Percentiles rank a stretch among this genome's conserved stretches.
Conservation (phyloP, 2,113 vertebrate species). For the Odontophorus gujanensis region DNA sequence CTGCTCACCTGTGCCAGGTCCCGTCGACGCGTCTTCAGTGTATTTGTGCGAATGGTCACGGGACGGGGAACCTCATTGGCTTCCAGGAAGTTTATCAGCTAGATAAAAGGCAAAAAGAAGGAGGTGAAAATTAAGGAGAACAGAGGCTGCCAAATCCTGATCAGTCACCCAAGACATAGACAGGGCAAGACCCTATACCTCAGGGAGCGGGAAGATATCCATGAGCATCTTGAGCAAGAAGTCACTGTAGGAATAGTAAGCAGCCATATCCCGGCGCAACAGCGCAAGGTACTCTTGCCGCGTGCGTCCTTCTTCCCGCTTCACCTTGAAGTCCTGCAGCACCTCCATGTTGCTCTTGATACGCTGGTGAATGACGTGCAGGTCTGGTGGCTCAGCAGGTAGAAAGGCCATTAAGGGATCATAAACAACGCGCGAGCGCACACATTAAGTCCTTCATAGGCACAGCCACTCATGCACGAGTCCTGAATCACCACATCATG, state of each 20-base stretch:
- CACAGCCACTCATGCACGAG: rapidly evolving
- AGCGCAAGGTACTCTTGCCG: conserved; percentile 86
- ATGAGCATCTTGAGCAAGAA: conserved; percentile 89
- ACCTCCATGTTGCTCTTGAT: conserved; percentile 95
- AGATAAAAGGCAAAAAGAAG: background rate
- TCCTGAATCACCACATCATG: rapidly evolving
- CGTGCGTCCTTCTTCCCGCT: conserved; percentile 86
- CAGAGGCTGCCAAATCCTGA: background rate
- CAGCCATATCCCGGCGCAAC: conserved; percentile 88
- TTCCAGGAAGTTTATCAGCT: conserved; percentile 96
- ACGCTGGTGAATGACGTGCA: conserved; percentile 89
- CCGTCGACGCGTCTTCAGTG: conserved; percentile 91
- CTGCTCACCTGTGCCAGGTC: conserved; percentile 92
- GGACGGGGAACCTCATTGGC: conserved; percentile 95
- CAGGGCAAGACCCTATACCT: conserved; percentile 81
- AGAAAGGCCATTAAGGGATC: conserved; percentile 51
- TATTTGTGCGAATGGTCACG: conserved; percentile 94
- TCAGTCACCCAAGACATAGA: rapidly evolving
- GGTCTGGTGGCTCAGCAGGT: conserved; percentile 84
- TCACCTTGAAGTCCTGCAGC: conserved; percentile 85
- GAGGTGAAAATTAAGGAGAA: rapidly evolving
- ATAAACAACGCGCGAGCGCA: rapidly evolving
- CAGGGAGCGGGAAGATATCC: conserved; percentile 91
- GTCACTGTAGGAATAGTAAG: conserved; percentile 94
- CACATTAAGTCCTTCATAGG: background rate